Percentiles rank a stretch among this genome's conserved stretches.
phyloP scores from a whole-genome alignment of 2,888 invertebrate species.

The Erannis defoliaria region DNA sequence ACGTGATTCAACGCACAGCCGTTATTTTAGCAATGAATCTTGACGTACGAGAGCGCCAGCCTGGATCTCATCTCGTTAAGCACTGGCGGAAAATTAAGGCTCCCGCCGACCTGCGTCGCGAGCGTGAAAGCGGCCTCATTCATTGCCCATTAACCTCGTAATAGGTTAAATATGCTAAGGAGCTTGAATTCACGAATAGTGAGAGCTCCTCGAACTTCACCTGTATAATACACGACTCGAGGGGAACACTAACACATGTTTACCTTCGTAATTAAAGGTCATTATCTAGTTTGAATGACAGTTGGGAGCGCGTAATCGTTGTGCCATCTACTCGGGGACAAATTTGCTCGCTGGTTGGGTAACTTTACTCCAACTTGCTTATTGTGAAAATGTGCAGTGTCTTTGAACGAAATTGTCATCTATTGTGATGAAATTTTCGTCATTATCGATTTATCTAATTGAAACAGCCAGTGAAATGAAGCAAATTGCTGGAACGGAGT shows the following conservation, averaged over 20 bases:
- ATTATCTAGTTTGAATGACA: conserved; percentile 44
- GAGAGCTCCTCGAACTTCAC: conserved; percentile 55
- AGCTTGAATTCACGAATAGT: conserved; percentile 62
- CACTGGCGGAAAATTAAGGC: conserved; percentile 71
- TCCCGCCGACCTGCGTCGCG: conserved; percentile 55
- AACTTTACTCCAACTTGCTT: conserved; percentile 12
- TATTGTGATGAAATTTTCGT: conserved; percentile 36
- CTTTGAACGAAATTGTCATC: conserved; percentile 27
- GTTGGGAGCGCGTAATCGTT: conserved; percentile 24
- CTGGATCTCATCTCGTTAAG: conserved; percentile 62
- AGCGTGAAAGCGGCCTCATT: conserved; percentile 60
- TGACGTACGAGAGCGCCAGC: conserved; percentile 44
- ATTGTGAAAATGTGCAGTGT: conserved; percentile 7
- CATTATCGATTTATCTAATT: conserved; percentile 29
- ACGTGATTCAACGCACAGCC: conserved; percentile 43
- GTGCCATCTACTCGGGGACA: conserved; percentile 16
- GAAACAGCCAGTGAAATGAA: conserved; percentile 37
- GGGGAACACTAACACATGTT: conserved; percentile 37
- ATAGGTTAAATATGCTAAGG: conserved; percentile 81
- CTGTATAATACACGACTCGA: conserved; percentile 40
- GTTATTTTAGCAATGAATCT: conserved; percentile 44
- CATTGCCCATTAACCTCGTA: conserved; percentile 80
- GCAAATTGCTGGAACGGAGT: conserved; percentile 40
- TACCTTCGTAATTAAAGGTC: conserved; percentile 43
- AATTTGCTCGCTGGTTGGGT: conserved; percentile 11